A percentile compares a stretch with the other conserved stretches of the same genome.
Conservation (phyloP, 2,888 invertebrate species). For the Lordiphosa fenestrarum region DNA sequence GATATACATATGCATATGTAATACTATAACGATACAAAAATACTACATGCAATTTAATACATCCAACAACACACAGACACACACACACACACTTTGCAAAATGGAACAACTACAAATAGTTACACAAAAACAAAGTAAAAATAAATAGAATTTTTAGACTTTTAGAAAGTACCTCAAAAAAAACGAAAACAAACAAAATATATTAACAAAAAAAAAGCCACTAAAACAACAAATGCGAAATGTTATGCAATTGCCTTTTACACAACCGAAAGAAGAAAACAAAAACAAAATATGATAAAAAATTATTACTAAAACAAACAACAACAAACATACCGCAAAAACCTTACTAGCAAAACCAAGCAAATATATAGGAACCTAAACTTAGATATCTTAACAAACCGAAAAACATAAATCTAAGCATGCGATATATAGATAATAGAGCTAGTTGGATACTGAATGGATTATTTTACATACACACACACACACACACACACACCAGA, state of each 20-base stretch:
- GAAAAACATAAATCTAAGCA: constrained; percentile 24
- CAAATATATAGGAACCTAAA: constrained; percentile 45
- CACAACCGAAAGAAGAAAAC: constrained; percentile 26
- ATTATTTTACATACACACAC: neutral
- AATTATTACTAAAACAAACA: constrained; percentile 19
- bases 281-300: constrained; percentile 13
- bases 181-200: constrained; percentile 15
- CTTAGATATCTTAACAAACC: constrained; percentile 22
- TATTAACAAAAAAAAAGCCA: constrained; percentile 12
- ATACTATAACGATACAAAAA: constrained; percentile 30
- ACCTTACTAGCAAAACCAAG: constrained; percentile 69
- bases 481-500: constrained; percentile 17
- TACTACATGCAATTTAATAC: constrained; percentile 30
- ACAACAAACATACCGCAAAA: constrained; percentile 62
- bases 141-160: constrained; percentile 54
- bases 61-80: constrained; percentile 20
- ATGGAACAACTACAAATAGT: constrained; percentile 25
- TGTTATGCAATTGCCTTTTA: constrained; percentile 44
- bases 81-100: constrained; percentile 19
- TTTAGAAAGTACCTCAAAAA: constrained; percentile 64
- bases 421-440: constrained; percentile 31
- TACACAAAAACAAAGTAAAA: constrained; percentile 18
- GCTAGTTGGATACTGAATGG: constrained; percentile 3
- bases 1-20: constrained; percentile 33
- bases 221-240: constrained; percentile 32